These are phyloP conservation scores for Auanema freiburgensis DNA, from an alignment of 2,888 invertebrate genomes.

Conservation along the genomic window DNA sequence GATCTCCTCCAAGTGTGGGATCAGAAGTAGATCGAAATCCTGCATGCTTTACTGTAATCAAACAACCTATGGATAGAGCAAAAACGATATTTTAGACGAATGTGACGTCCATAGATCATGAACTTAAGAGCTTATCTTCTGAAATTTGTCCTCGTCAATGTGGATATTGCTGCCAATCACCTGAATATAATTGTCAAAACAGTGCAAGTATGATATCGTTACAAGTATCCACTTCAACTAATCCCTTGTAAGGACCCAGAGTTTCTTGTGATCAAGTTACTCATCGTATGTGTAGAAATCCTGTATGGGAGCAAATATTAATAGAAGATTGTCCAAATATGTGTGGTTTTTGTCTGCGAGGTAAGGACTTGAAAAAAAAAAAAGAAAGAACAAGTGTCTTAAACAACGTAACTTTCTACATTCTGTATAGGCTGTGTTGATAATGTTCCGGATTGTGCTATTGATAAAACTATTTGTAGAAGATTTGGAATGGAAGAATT, in stretches of 20 bases:
- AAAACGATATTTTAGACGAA: neutral
- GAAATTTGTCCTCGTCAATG: conserved; percentile 21
- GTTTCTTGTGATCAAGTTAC: conserved; percentile 15
- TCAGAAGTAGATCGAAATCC: conserved; percentile 11
- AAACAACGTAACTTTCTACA: neutral
- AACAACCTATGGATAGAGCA: no score
- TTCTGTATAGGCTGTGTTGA: conserved; percentile 11
- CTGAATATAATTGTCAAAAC: conserved; percentile 17
- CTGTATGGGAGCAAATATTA: conserved; percentile 13
- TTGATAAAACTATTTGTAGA: conserved; percentile 16
- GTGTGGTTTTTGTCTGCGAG: conserved; percentile 17
- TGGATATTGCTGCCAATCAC: conserved; percentile 21
- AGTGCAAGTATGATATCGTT: conserved; percentile 3
- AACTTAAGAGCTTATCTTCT: conserved; percentile 20
- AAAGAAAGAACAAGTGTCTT: neutral
- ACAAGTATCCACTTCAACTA: neutral
- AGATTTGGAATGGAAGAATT: conserved; percentile 13
- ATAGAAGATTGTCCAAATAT: conserved; percentile 20
- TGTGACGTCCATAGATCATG: conserved; percentile 14
- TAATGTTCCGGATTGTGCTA: conserved; percentile 16
- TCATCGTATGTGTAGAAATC: conserved; percentile 21
- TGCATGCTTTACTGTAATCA: conserved; percentile 11
- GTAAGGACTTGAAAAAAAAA: neutral
- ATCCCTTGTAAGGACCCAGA: conserved; percentile 8
- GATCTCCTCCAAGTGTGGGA: conserved; percentile 7